These are phyloP conservation scores for Tragelaphus buxtoni DNA, from an alignment of 2,113 vertebrate genomes.

Conservation along the genomic window DNA sequence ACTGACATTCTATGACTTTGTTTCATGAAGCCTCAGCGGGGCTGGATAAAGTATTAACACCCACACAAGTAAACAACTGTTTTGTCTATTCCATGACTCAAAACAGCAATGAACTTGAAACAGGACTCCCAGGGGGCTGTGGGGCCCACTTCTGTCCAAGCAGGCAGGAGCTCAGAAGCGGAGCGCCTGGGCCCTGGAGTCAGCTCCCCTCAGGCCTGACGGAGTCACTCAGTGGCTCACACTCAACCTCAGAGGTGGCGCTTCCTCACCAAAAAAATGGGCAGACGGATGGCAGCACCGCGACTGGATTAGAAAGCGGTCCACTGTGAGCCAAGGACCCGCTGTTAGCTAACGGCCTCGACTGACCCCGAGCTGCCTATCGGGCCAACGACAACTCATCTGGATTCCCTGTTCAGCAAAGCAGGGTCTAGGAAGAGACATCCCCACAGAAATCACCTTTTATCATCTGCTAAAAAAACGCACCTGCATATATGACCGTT, in stretches of 20 bases:
- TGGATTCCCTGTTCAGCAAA: background rate
- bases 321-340: background rate
- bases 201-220: background rate
- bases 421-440: background rate
- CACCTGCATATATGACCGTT: background rate
- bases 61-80: background rate
- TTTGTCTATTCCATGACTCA: background rate
- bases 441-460: background rate
- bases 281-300: background rate
- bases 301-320: background rate
- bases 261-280: background rate
- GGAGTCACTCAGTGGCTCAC: background rate
- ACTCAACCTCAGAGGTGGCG: background rate
- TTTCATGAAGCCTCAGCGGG: background rate
- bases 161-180: background rate
- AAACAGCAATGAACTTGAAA: background rate
- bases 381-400: background rate
- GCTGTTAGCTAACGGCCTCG: background rate
- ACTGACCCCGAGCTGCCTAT: background rate
- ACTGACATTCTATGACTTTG: background rate
- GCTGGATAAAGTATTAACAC: background rate
- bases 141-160: rapidly evolving
- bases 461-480: background rate
- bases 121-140: too few relatives aligned
- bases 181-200: background rate